A percentile compares a stretch with the other conserved stretches of the same genome.
Conservation (phyloP, 1,140 invertebrate genomes). For the Chrysomallon squamiferum region DNA sequence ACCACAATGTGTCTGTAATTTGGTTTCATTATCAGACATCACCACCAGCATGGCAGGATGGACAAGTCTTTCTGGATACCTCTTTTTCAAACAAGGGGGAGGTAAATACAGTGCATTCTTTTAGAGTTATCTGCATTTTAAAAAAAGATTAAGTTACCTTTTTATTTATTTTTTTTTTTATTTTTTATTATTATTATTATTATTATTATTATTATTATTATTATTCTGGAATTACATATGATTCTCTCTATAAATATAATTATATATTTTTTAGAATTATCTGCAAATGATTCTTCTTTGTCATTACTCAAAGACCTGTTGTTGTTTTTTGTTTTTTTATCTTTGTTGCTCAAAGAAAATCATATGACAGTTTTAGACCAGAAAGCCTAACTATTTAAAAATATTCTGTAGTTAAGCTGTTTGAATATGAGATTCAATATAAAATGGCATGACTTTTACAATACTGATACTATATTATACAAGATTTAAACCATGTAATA, state of each 20-base stretch:
- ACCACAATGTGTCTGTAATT: background rate
- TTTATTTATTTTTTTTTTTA: background rate
- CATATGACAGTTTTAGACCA: too few species aligned
- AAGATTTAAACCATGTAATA: too few species aligned
- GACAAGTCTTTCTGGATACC: constrained; percentile 59
- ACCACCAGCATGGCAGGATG: constrained; percentile 50
- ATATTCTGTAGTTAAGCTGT: too few species aligned
- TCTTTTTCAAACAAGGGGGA: constrained; percentile 47
- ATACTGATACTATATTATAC: too few species aligned
- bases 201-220: background rate
- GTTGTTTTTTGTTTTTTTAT: too few species aligned
- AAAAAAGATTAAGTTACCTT: background rate
- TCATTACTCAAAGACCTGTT: too few species aligned
- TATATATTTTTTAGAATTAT: background rate
- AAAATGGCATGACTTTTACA: too few species aligned
- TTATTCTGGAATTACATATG: background rate
- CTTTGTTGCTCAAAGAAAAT: too few species aligned
- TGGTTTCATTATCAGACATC: background rate
- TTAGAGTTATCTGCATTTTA: background rate
- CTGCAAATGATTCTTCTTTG: background rate
- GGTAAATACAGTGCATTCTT: constrained; percentile 16
- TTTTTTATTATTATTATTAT: background rate
- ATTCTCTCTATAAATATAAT: background rate
- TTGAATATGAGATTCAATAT: too few species aligned
- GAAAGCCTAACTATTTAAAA: too few species aligned